Evolutionary conservation across 2,113 vertebrate genomes (phyloP).

Genomic region (Tachysurus fulvidraco): DNA sequence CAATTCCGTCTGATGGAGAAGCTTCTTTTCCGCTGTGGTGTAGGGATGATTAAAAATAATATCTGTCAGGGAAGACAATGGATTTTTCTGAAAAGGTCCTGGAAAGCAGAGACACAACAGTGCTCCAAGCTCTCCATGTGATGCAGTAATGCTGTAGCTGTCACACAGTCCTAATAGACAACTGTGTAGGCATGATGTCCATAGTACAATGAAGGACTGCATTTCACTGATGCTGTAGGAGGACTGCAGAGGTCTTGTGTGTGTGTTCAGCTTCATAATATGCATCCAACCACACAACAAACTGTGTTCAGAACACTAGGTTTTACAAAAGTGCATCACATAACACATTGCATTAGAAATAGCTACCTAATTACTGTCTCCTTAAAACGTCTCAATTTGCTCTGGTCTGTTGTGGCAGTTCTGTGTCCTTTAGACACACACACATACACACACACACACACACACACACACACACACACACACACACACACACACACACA

Average conservation of each 20-base stretch:
- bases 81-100: neutral
- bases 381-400: neutral
- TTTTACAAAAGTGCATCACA: neutral
- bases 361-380: neutral
- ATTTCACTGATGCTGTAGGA: neutral
- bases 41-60: neutral
- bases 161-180: neutral
- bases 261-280: neutral
- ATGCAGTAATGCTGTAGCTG: neutral
- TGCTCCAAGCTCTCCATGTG: neutral
- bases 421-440: neutral
- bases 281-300: neutral
- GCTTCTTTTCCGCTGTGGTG: neutral
- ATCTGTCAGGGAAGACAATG: neutral
- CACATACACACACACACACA: neutral
- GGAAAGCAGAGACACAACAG: neutral
- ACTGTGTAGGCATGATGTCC: neutral
- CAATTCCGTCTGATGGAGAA: slow-evolving; percentile 28
- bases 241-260: neutral
- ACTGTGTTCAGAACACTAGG: neutral
- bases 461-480: too few relatives aligned
- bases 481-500: neutral
- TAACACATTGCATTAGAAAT: neutral
- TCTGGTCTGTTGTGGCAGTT: neutral
- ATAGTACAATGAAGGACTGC: neutral